Base-by-base conservation (phyloP, 2,113 vertebrate genomes). In the Dipodomys spectabilis region DNA sequence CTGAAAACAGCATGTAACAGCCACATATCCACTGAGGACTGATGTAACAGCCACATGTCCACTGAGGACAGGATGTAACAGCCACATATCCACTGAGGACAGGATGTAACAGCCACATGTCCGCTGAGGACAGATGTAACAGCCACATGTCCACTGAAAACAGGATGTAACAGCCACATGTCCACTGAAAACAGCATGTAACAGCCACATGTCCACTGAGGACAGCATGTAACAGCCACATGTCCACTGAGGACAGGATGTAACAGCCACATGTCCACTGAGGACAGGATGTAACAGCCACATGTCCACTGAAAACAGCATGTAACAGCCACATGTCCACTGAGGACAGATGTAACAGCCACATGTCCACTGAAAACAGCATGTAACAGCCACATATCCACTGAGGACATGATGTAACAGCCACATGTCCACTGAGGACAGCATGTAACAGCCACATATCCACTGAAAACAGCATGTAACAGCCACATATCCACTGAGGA, bases 1-100 rank as follows among this genome's bases (percentile, higher is more conserved):
- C 39, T 39, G 39, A 39, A 3, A 3, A 39, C 39, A 39, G 39
- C 5, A 39, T 39, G 39, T 97, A 97, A 95, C 95, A 95, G 69
- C 90, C 39, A 88, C 92, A 83, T 82, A 95, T 25, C 93, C 91
- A 95, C 94, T 96, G 97, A 96, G 95, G 94, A 95, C 94, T 95
- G 96, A 97, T 95, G 95, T 95, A 80, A 96, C 95, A 95, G 69
- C 87, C 39, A 88, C 92, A 83, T 87, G 94, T 25, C 93, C 91
- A 95, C 94, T 96, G 97, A 96, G 95, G 92, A 95, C 94, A 96
- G 96, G 96, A 97, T 95, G 95, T 95, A 80, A 96, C 95, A 95
- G 65, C 90, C 39, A 88, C 90, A 83, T 84, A 95, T 25, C 93
- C 91, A 95, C 94, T 96, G 97, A 96, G 95, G 94, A 95, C 94